Conservation (phyloP, 92 coral and sea anemone species). For the Porites cylindrica region DNA sequence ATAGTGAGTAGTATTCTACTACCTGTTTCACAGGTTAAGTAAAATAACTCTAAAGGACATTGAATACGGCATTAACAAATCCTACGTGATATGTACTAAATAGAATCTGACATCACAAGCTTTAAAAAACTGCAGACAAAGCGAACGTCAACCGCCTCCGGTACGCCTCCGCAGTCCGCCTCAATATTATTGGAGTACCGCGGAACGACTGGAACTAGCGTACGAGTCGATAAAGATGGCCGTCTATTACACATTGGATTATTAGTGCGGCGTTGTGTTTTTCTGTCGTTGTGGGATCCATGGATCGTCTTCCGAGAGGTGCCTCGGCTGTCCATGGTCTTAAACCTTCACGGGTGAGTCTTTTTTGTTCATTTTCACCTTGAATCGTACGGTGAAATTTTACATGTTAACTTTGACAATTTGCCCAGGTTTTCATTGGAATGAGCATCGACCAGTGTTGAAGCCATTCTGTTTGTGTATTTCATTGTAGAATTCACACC, state of each 20-base stretch:
- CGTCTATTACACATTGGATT: not conserved
- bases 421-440: not conserved
- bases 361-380: not conserved
- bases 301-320: constrained; percentile 36
- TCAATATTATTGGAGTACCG: not conserved
- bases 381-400: not conserved
- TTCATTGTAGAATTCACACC: constrained; percentile 10
- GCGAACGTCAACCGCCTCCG: not conserved
- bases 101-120: not conserved
- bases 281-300: constrained; percentile 1
- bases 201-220: constrained; percentile 25
- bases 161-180: constrained; percentile 1
- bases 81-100: constrained; percentile 4
- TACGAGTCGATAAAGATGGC: constrained; percentile 31
- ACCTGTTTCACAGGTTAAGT: not conserved
- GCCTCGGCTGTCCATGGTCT: constrained; percentile 37
- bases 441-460: not conserved
- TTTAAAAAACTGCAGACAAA: not conserved
- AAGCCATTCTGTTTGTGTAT: constrained; percentile 14
- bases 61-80: not conserved
- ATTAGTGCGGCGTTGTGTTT: not conserved
- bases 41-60: not conserved
- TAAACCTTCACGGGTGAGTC: constrained; percentile 39
- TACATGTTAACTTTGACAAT: not conserved
- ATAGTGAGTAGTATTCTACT: not conserved